Evolutionary conservation across 2,797 vertebrate genomes (phyloP).

Genomic region (Periophthalmus magnuspinnatus): DNA sequence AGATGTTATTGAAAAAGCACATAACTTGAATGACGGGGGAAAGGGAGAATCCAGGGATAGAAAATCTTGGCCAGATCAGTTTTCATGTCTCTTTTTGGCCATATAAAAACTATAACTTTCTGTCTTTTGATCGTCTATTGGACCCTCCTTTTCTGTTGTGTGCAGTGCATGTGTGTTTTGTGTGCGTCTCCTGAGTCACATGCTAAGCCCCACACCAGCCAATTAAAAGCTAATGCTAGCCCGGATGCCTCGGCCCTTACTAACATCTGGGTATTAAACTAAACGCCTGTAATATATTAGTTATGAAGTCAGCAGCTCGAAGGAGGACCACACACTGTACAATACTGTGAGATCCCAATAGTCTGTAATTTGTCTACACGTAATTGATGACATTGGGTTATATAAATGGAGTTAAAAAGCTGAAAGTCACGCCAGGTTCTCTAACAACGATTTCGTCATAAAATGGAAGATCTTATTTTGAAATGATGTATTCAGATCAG

Average conservation of each 20-base stretch:
- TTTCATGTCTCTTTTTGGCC: slow-evolving; percentile 46
- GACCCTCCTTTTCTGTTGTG: slow-evolving; percentile 32
- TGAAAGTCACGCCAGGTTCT: slow-evolving; percentile 32
- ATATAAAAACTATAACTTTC: slow-evolving; percentile 12
- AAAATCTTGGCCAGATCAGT: slow-evolving; percentile 1
- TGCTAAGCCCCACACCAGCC: slow-evolving; percentile 63
- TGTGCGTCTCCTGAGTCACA: slow-evolving; percentile 50
- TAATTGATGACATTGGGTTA: slow-evolving; percentile 51
- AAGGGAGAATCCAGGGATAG: background rate
- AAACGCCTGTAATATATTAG: slow-evolving; percentile 70
- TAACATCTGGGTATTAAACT: slow-evolving; percentile 74
- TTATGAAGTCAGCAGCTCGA: slow-evolving; percentile 67
- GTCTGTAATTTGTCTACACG: slow-evolving; percentile 42
- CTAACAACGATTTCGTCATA: slow-evolving; percentile 35
- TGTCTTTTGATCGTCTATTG: slow-evolving; percentile 46
- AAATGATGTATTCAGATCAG: slow-evolving; percentile 14
- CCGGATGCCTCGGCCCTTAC: slow-evolving; percentile 56
- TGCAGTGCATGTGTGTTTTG: slow-evolving; percentile 12
- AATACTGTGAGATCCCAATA: slow-evolving; percentile 30
- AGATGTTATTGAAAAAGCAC: no score
- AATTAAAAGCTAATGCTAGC: slow-evolving; percentile 64
- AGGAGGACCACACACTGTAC: slow-evolving; percentile 67
- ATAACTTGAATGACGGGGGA: background rate
- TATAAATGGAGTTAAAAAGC: slow-evolving; percentile 44
- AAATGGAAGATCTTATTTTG: slow-evolving; percentile 26